Percentiles rank a stretch among this genome's conserved stretches.
phyloP scores from a whole-genome alignment of 2,888 invertebrate genomes.

The Bombylius major region DNA sequence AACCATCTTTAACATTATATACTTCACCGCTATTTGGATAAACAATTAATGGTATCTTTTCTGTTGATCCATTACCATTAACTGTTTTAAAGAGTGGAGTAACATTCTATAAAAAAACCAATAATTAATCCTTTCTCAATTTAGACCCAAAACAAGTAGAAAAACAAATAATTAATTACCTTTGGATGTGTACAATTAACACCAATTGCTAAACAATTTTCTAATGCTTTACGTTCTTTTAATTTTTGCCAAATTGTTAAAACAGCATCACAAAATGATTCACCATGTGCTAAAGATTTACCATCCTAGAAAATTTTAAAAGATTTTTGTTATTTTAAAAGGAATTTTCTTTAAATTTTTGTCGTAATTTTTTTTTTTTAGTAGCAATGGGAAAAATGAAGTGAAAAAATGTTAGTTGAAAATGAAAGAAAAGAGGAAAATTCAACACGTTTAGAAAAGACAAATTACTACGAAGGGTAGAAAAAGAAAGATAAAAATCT shows the following conservation, averaged over 20 bases:
- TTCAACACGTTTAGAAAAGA: too few relatives aligned
- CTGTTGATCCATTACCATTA: constrained; percentile 36
- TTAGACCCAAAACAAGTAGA: neutral
- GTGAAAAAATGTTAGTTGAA: too few relatives aligned
- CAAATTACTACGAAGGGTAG: too few relatives aligned
- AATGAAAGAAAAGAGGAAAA: too few relatives aligned
- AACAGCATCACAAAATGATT: constrained; percentile 61
- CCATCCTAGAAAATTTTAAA: constrained; percentile 40
- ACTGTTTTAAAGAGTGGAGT: constrained; percentile 46
- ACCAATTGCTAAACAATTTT: constrained; percentile 69
- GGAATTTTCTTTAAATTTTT: neutral
- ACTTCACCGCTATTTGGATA: constrained; percentile 80
- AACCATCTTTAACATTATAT: constrained; percentile 33
- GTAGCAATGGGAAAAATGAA: neutral
- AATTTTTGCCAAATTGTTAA: constrained; percentile 49
- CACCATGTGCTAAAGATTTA: constrained; percentile 58
- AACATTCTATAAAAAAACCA: constrained; percentile 36
- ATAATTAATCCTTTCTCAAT: neutral
- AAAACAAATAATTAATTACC: constrained; percentile 13
- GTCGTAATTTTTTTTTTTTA: neutral
- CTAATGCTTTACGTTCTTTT: constrained; percentile 46
- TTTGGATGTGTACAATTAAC: constrained; percentile 73
- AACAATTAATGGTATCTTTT: constrained; percentile 60
- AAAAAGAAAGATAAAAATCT: too few relatives aligned
- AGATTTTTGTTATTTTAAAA: too few relatives aligned